These are phyloP conservation scores for Drosophila nasuta DNA, from an alignment of 1,140 invertebrate species.

Conservation along the genomic window DNA sequence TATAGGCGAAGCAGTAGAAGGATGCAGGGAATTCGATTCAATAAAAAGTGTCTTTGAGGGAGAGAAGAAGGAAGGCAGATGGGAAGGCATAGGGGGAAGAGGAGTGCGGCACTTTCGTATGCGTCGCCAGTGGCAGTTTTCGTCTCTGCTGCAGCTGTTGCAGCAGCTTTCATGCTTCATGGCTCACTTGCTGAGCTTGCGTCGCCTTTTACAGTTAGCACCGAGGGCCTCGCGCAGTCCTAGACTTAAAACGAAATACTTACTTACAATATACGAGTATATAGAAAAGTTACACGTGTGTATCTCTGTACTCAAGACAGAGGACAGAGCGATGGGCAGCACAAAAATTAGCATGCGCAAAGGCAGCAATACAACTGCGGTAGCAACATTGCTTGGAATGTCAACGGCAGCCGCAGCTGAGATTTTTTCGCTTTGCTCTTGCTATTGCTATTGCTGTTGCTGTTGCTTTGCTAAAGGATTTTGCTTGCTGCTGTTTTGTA, in stretches of 20 bases:
- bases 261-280: not conserved
- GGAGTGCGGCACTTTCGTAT: not conserved
- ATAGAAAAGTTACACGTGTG: conserved; percentile 2
- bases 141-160: conserved; percentile 20
- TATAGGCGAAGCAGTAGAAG: conserved; percentile 2
- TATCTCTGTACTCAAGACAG: conserved; percentile 1
- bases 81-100: not conserved
- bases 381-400: conserved; percentile 63
- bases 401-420: conserved; percentile 74
- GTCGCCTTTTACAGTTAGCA: conserved; percentile 71
- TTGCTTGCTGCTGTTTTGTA: conserved; percentile 41
- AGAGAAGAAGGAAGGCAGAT: not conserved
- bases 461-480: conserved; percentile 61
- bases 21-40: not conserved
- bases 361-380: conserved; percentile 30
- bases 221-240: conserved; percentile 54
- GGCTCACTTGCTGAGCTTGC: conserved; percentile 68
- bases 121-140: conserved; percentile 37
- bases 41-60: conserved; percentile 11
- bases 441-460: conserved; percentile 7
- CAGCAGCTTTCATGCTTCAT: conserved; percentile 68
- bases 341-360: conserved; percentile 76
- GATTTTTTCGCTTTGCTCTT: conserved; percentile 54
- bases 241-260: conserved; percentile 16
- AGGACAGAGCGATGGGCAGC: conserved; percentile 43